phyloP scores from a whole-genome alignment of 1,140 invertebrate genomes.

The Zaprionus nigranus region DNA sequence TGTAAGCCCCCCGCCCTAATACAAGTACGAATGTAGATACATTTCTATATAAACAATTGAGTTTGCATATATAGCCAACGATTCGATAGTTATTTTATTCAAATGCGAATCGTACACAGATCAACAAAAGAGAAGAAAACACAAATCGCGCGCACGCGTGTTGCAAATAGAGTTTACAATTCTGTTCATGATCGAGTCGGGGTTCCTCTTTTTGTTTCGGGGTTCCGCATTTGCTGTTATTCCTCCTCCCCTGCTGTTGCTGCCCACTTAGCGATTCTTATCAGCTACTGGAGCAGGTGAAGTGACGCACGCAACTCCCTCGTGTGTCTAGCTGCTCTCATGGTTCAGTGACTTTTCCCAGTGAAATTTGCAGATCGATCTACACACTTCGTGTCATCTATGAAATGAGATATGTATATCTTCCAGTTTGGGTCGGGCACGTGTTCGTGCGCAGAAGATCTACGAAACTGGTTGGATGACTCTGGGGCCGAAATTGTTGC shows the following conservation, averaged over 20 bases:
- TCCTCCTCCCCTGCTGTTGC: not conserved
- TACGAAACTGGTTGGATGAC: not conserved
- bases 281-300: not conserved
- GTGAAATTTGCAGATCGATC: slow-evolving; percentile 9
- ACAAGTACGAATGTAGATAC: not conserved
- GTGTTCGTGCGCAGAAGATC: not conserved
- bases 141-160: not conserved
- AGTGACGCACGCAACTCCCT: not conserved
- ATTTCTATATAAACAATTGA: not conserved
- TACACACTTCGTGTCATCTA: not conserved
- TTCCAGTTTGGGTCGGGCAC: not conserved
- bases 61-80: not conserved
- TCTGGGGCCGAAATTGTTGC: not conserved
- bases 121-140: slow-evolving; percentile 8
- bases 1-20: not conserved
- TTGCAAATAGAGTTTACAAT: not conserved
- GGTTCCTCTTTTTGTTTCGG: not conserved
- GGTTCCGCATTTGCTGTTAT: not conserved
- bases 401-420: not conserved
- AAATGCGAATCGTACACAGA: slow-evolving; percentile 7
- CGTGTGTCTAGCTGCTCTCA: not conserved
- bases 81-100: slow-evolving; percentile 13
- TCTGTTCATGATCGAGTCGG: not conserved
- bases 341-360: not conserved
- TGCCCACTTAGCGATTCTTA: slow-evolving; percentile 1